phyloP scores from a whole-genome alignment of 2,797 vertebrate species.

The Phrynocephalus vlangalii region DNA sequence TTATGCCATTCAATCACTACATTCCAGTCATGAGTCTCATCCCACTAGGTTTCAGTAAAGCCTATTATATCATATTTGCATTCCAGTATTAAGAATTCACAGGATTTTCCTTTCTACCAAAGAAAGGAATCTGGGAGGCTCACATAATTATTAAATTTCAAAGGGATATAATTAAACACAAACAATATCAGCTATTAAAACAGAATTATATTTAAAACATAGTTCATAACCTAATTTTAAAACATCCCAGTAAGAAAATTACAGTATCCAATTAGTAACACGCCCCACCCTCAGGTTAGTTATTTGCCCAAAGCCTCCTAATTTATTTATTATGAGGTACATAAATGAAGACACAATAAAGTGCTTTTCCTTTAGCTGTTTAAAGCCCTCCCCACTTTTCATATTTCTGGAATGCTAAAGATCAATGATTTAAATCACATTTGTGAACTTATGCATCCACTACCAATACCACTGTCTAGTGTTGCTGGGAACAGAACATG shows the following conservation, averaged over 20 bases:
- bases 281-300: not conserved
- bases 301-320: not conserved
- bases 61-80: no score
- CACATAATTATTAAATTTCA: not conserved
- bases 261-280: not conserved
- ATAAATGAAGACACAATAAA: not conserved
- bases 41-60: no score
- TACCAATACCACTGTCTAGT: not conserved
- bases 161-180: not conserved
- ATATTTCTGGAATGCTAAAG: not conserved
- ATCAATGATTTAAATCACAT: not conserved
- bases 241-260: not conserved
- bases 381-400: no score
- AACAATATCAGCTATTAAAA: not conserved
- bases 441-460: not conserved
- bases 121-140: not conserved
- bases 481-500: no score
- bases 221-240: not conserved
- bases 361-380: not conserved
- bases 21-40: no score
- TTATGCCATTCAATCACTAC: no score
- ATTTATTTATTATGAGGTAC: no score
- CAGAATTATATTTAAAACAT: not conserved
- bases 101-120: not conserved
- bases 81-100: no score